Evolutionary conservation across 1,140 invertebrate species (phyloP).

Genomic region (Aculops lycopersici): DNA sequence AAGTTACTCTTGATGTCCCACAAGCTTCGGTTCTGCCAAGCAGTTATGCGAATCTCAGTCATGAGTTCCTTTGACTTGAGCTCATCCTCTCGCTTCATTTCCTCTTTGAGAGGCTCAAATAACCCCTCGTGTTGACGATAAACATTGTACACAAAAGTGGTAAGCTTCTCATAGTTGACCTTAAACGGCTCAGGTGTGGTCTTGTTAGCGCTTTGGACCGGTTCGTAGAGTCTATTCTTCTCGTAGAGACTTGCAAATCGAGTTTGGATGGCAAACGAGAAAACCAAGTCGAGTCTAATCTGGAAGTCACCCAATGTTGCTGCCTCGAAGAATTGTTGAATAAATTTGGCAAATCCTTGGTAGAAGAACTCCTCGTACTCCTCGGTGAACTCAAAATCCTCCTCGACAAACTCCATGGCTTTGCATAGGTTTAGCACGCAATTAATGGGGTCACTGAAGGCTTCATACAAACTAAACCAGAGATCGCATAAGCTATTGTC

Average conservation of each 20-base stretch:
- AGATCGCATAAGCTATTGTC: slow-evolving; percentile 19
- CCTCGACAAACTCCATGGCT: no score
- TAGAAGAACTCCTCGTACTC: no score
- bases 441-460: no score
- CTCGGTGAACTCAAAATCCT: no score
- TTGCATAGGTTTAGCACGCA: no score
- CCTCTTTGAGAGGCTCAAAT: background rate
- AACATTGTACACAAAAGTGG: background rate
- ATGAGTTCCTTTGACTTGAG: no score
- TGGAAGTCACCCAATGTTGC: slow-evolving; percentile 50
- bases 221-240: background rate
- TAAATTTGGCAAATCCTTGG: slow-evolving; percentile 12
- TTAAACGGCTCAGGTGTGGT: no score
- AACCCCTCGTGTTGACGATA: background rate
- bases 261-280: slow-evolving; percentile 35
- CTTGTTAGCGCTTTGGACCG: no score
- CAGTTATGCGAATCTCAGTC: no score
- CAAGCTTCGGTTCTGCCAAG: background rate
- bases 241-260: background rate
- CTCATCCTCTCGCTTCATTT: no score
- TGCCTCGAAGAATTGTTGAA: slow-evolving; percentile 51
- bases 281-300: slow-evolving; percentile 37
- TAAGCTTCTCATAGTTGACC: no score
- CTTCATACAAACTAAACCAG: background rate
- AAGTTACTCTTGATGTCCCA: background rate